A percentile compares a stretch with the other conserved stretches of the same genome.
phyloP scores from a whole-genome alignment of 2,888 invertebrate genomes.

The Trichogramma dendrolimi region DNA sequence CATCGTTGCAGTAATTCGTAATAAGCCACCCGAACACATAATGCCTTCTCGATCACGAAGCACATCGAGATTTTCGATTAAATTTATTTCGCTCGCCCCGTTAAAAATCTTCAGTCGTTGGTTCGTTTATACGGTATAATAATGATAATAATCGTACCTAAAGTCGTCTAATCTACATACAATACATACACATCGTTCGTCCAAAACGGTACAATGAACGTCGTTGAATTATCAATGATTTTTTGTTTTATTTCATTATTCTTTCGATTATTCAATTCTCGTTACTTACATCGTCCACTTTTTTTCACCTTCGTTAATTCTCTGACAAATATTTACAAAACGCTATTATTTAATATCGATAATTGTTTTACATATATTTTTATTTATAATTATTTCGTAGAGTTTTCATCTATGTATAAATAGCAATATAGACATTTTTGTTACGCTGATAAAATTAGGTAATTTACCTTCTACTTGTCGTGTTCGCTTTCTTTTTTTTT shows the following conservation, averaged over 20 bases:
- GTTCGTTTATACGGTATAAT: conserved; percentile 34
- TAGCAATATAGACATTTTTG: no score
- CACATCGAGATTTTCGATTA: no score
- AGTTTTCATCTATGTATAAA: conserved; percentile 31
- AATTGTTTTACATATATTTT: conserved; percentile 44
- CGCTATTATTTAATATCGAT: conserved; percentile 49
- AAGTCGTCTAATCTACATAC: conserved; percentile 50
- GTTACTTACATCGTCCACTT: neutral
- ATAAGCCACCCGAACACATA: no score
- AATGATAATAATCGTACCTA: conserved; percentile 34
- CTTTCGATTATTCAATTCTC: neutral
- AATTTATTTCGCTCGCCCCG: no score
- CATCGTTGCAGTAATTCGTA: no score
- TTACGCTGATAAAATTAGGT: no score
- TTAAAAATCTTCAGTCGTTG: no score
- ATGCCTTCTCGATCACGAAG: no score
- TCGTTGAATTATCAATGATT: conserved; percentile 15
- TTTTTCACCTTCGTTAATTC: conserved; percentile 21
- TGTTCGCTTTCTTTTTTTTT: no score
- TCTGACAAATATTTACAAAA: conserved; percentile 52
- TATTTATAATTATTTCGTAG: conserved; percentile 41
- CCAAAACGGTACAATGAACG: conserved; percentile 14
- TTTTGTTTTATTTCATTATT: conserved; percentile 18
- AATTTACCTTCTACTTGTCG: no score
- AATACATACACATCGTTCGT: conserved; percentile 50